Base-by-base conservation (phyloP, 2,113 vertebrate species). In the Rutilus rutilus region DNA sequence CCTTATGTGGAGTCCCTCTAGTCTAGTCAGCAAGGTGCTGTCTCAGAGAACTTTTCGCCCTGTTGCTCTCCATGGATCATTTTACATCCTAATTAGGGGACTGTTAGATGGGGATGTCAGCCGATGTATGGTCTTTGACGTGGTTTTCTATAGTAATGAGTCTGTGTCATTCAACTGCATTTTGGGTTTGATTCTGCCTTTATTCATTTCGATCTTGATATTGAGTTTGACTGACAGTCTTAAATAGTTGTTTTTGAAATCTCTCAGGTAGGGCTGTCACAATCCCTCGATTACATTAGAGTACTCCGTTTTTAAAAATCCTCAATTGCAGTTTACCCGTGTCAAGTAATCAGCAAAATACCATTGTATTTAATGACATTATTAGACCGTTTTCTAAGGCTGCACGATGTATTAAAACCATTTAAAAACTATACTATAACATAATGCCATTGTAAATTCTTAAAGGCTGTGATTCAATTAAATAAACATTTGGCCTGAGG, bases 1-100 rank as follows among this genome's bases (percentile, higher is more conserved):
- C 76, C 45, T 84, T 80, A 80, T 87, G 30, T 87, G 86, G 82
- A 83, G 71, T 27, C 78, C 8, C 47, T 30, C 25, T 25, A 17
- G 30, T 30, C 25, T 25, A 17, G 30, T 75, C 57, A 33, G 39
- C 57, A 74, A 82, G 54, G 71, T 82, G 33, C 85, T 27, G 59
- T 42, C 23, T 81, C 69, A 57, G 69, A 42, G 23, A 59, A 84
- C 82, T 50, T 62, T 65, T 81, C 36, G 42, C 77, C 69, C 77
- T 73, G 64, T 30, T 42, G 30, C 33, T 50, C 27, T 85, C 4
- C 17, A 33, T 67, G 25, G 57, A 85, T 57, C 69, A n/a, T 39
- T 67, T 67, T 39, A 45, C 47, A 42, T 54, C 57, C 82, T 57
- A 75, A 80, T 80, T 59, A 74, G 42, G 60, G 27, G 59, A 62